Base-by-base conservation (phyloP, 1,140 invertebrate genomes). In the Aphaenogaster floridana region DNA sequence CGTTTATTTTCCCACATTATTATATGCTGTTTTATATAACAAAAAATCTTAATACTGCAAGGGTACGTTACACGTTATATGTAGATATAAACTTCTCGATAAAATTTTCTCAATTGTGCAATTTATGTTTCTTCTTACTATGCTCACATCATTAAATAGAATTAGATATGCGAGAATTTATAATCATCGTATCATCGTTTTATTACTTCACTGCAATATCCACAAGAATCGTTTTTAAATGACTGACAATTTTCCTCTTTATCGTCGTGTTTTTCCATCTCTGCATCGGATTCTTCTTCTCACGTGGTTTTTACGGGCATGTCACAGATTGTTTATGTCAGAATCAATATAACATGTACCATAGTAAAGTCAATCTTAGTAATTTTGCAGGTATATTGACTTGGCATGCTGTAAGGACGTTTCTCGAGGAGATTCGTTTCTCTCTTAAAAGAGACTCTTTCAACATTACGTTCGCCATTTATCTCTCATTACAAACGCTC, bases 321-420 rank as follows among this genome's bases (percentile, higher is more conserved):
- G 3, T 15, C 13, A 34, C 1, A 21, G 7, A 61, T 74, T 48
- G 42, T 61, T 59, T 83, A 34, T 54, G 21, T 83, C 28, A 59
- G 11, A 83, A 74, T 72, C 54, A 83, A 83, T 21, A 72, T 59
- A 83, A 45, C 78, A 81, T 4, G 68, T 61, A 21, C 17, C 6
- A 61, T n/a, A 21, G 66, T 48, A 72, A 72, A 59, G 68, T 57
- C 52, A 72, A 63, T 15, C 48, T 79, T 36, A 39, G 48, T 54
- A 69, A 81, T 69, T 71, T 54, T 81, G 39, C 21, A 39, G 1
- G 21, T 4, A 57, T 80, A 52, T 71, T 71, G 36, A 68, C 13
- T 71, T 17, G 48, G 1, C 15, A 34, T 2, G 34, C 52, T 81
- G 13, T 28, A 54, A 45, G 15, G 5, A 71, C 7, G 36, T 54